Evolutionary conservation across 2,888 invertebrate species (phyloP), one percentile per base, ranked within the genome.

Genomic region (Parnassius orleans): DNA sequence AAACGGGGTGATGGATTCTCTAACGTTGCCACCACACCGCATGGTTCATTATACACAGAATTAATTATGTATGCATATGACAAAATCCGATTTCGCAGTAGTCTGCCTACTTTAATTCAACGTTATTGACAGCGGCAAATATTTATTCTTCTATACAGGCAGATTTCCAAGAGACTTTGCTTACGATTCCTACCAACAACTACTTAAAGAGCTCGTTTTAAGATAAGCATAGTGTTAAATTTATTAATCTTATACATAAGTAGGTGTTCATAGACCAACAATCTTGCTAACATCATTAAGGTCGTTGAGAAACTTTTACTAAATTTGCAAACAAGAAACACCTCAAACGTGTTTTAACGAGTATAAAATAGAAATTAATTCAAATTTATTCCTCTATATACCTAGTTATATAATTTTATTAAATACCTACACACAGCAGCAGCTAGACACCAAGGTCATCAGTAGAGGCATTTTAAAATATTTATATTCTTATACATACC

Each of bases 311-410:
- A 63, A 63, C 59, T 63, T 58, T 63, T 59, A 63, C 59, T 51
- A 55, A 63, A 59, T 63, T 59, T 52, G 63, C 63, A 59, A 63
- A 59, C 63, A 52, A 63, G 59, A 69, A 68, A 69, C 66, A 64
- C 60, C 50, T 66, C 54, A 65, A 68, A 66, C 68, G 55, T n/a
- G 66, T 71, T 66, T 67, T 60, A 56, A 66, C 62, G 65, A 65
- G 61, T 64, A 64, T 59, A 60, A 66, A 65, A 67, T 61, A 67
- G 61, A 67, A 68, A 67, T 70, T 65, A 68, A 72, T 70, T 71
- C 60, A 72, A 69, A 71, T 70, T 68, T 69, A 73, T 71, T 69
- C 69, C 65, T 66, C 63, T 44, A 69, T 65, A 63, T 63, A 59
- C 52, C 47, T 33, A 63, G 63, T 68, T 66, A 70, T 68, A 72